phyloP scores from a whole-genome alignment of 2,888 invertebrate species.

The Neria commutata region DNA sequence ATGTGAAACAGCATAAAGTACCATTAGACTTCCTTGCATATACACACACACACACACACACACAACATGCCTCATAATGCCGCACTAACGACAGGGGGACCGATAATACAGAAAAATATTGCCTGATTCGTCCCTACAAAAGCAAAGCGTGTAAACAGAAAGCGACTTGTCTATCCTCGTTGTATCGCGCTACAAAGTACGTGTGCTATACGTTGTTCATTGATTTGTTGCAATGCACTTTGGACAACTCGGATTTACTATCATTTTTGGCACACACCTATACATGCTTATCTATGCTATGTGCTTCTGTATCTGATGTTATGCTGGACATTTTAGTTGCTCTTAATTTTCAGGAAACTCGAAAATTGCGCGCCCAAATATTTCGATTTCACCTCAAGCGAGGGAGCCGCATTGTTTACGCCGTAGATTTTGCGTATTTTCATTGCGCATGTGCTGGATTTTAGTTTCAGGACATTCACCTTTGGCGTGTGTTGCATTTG shows the following conservation, averaged over 20 bases:
- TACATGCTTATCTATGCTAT: not conserved
- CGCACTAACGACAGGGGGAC: too few relatives aligned
- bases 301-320: not conserved
- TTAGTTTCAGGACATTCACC: conserved; percentile 34
- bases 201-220: not conserved
- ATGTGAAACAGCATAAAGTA: not conserved
- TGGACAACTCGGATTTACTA: not conserved
- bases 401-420: conserved; percentile 3
- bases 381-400: not conserved
- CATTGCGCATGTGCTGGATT: conserved; percentile 22
- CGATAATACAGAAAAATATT: too few relatives aligned
- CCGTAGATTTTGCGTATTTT: conserved; percentile 7
- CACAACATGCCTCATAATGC: not conserved
- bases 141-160: not conserved
- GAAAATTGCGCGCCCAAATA: conserved; percentile 21
- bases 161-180: not conserved
- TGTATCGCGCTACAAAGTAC: not conserved
- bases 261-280: not conserved
- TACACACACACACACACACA: not conserved
- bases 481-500: conserved; percentile 13
- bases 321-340: not conserved
- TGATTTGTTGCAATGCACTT: not conserved
- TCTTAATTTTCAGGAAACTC: not conserved
- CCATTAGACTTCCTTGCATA: not conserved
- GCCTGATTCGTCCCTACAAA: not conserved